Conservation (phyloP, 2,888 invertebrate species). For the Phyto melanocephala region DNA sequence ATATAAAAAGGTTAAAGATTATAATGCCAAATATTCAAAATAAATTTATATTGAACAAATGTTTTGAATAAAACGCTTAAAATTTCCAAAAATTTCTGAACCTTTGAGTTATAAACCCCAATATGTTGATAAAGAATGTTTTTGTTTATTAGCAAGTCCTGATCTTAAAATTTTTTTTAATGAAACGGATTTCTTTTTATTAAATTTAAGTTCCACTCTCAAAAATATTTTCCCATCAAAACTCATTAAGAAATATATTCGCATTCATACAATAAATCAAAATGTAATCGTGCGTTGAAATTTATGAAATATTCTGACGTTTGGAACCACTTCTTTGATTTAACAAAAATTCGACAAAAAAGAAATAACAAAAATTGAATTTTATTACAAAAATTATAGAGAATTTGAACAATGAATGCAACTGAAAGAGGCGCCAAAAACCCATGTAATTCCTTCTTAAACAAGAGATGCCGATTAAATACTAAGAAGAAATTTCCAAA, state of each 20-base stretch:
- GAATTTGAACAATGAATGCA: conserved; percentile 37
- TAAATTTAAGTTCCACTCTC: background rate
- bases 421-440: conserved; percentile 58
- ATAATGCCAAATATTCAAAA: too few relatives aligned
- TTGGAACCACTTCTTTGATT: background rate
- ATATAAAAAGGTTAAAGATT: too few relatives aligned
- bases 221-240: background rate
- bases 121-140: too few relatives aligned
- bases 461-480: conserved; percentile 54
- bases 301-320: conserved; percentile 57
- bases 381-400: conserved; percentile 49
- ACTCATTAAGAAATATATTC: background rate
- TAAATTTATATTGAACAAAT: too few relatives aligned
- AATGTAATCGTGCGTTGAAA: conserved; percentile 43
- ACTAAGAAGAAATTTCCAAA: conserved; percentile 29
- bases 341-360: conserved; percentile 5
- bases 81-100: too few relatives aligned
- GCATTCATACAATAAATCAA: conserved; percentile 1
- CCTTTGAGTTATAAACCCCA: too few relatives aligned
- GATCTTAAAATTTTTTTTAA: too few relatives aligned
- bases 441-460: conserved; percentile 5
- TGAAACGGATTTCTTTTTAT: background rate
- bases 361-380: too few relatives aligned
- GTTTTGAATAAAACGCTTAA: too few relatives aligned
- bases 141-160: too few relatives aligned